phyloP scores from a whole-genome alignment of 2,888 invertebrate species.

The Julus scandinavius region DNA sequence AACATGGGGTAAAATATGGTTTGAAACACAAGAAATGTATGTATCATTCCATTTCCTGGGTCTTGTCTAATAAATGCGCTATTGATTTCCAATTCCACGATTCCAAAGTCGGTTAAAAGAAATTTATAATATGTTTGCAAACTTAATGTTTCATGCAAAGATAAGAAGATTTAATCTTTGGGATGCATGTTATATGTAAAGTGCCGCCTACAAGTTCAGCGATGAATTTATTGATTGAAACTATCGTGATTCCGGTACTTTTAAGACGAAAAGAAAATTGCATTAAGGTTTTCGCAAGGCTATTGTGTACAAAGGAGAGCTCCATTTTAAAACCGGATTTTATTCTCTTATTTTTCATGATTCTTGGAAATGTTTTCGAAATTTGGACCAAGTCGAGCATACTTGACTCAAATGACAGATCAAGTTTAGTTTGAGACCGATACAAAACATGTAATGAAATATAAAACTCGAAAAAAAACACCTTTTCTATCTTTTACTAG shows the following conservation, averaged over 20 bases:
- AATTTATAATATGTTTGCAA: background rate
- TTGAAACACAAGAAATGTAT: background rate
- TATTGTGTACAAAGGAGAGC: background rate
- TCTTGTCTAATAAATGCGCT: background rate
- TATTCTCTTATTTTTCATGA: no score
- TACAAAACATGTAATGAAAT: no score
- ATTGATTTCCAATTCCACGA: background rate
- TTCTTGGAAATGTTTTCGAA: no score
- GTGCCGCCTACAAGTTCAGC: background rate
- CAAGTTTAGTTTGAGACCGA: no score
- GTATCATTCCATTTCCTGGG: background rate
- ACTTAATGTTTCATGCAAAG: background rate
- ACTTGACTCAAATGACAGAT: no score
- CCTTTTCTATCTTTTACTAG: no score
- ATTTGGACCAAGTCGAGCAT: no score
- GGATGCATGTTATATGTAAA: background rate
- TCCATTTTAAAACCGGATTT: no score
- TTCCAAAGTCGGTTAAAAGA: background rate
- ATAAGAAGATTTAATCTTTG: background rate
- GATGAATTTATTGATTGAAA: background rate
- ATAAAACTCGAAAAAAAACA: no score
- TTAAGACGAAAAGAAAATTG: background rate
- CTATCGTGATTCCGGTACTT: background rate
- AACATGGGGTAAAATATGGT: background rate
- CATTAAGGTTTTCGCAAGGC: background rate